Percentiles rank a stretch among this genome's conserved stretches.
Conservation (phyloP, 1,140 invertebrate genomes). For the Lanistes nyassanus region DNA sequence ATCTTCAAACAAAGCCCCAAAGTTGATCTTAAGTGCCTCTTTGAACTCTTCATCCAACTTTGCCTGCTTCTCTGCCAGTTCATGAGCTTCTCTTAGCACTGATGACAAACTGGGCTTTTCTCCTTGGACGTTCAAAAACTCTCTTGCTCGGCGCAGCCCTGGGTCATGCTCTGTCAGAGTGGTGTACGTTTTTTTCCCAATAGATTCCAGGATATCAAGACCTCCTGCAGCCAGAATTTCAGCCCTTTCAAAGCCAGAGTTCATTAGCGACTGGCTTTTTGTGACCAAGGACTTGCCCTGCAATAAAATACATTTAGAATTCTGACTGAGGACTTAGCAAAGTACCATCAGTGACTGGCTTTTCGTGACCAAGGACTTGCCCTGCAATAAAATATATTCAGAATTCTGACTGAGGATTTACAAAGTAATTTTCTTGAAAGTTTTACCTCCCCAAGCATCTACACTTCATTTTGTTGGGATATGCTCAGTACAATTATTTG, state of each 20-base stretch:
- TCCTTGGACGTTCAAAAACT: conserved; percentile 74
- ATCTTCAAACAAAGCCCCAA: conserved; percentile 87
- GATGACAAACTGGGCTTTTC: conserved; percentile 73
- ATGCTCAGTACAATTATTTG: neutral
- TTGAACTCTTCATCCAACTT: conserved; percentile 67
- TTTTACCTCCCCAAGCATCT: neutral
- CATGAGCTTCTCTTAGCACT: conserved; percentile 84
- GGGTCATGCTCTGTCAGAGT: conserved; percentile 91
- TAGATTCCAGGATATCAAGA: conserved; percentile 87
- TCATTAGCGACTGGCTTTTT: conserved; percentile 72
- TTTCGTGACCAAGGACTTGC: conserved; percentile 69
- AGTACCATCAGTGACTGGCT: conserved; percentile 71
- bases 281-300: conserved; percentile 72
- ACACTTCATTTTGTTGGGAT: no score
- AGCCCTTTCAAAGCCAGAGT: conserved; percentile 85
- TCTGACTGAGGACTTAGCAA: no score
- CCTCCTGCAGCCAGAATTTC: conserved; percentile 85
- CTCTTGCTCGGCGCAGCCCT: conserved; percentile 83
- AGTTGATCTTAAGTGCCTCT: conserved; percentile 76
- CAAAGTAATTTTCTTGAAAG: neutral
- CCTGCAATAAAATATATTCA: conserved; percentile 60
- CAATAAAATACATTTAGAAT: conserved; percentile 11
- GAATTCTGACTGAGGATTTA: no score
- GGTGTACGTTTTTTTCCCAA: conserved; percentile 94
- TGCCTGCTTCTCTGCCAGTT: conserved; percentile 78